These are phyloP conservation scores for Heliconius hortense DNA, from an alignment of 2,888 invertebrate genomes.

Conservation along the genomic window DNA sequence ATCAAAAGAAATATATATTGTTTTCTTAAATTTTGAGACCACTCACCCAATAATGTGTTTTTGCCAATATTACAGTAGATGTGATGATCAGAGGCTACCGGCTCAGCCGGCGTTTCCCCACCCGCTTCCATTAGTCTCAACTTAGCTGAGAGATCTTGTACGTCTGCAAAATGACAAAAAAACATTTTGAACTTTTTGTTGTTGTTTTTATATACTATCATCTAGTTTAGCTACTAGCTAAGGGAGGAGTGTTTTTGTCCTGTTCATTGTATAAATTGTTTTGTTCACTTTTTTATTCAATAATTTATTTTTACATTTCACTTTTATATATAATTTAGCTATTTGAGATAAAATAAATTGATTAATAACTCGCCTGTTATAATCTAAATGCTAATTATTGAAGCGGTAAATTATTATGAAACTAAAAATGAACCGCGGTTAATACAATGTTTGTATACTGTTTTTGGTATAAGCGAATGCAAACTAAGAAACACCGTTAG, in stretches of 20 bases:
- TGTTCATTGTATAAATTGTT: background rate
- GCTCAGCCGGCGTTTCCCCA: slow-evolving; percentile 63
- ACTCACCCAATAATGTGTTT: slow-evolving; percentile 66
- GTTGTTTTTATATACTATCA: background rate
- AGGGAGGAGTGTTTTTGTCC: background rate
- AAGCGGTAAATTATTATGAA: slow-evolving; percentile 23
- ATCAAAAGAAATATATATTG: background rate
- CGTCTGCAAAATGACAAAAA: slow-evolving; percentile 77
- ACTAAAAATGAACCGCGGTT: slow-evolving; percentile 21
- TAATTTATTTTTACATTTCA: background rate
- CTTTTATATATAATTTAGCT: no score
- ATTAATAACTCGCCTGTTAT: no score
- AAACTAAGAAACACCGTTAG: slow-evolving; percentile 71
- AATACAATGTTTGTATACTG: slow-evolving; percentile 50
- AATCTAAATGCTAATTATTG: background rate
- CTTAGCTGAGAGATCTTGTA: slow-evolving; percentile 86
- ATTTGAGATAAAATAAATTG: no score
- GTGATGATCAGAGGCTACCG: slow-evolving; percentile 70
- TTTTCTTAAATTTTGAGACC: background rate
- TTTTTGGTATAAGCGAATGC: slow-evolving; percentile 65
- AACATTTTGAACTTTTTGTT: background rate
- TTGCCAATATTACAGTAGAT: slow-evolving; percentile 77
- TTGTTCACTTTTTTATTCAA: background rate
- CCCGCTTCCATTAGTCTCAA: slow-evolving; percentile 84
- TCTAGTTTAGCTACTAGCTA: background rate